Evolutionary conservation across 2,888 invertebrate species (phyloP).

Genomic region (Caenorhabditis uteleia): DNA sequence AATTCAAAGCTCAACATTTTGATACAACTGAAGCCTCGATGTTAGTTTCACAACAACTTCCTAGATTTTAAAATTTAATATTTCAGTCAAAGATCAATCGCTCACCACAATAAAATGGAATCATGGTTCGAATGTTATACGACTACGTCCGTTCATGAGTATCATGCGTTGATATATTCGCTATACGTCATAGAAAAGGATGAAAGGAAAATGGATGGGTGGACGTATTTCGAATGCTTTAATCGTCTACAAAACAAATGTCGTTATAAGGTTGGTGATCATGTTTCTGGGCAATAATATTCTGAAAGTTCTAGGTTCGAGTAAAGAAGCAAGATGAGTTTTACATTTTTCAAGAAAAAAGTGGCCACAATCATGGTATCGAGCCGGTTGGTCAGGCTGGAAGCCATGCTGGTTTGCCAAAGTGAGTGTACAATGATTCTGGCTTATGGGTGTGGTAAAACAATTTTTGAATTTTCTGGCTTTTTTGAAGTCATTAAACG

Average conservation of each 20-base stretch:
- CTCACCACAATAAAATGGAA: no score
- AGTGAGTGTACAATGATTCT: no score
- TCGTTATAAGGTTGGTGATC: conserved; percentile 30
- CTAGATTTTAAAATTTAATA: no score
- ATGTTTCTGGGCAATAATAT: background rate
- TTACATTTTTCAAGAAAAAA: conserved; percentile 47
- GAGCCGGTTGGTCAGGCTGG: conserved; percentile 49
- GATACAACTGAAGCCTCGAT: no score
- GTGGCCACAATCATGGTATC: conserved; percentile 50
- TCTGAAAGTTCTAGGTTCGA: conserved; percentile 9
- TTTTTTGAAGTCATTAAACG: background rate
- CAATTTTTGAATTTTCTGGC: background rate
- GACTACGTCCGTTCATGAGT: conserved; percentile 36
- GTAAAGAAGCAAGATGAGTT: conserved; percentile 43
- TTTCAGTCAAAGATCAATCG: no score
- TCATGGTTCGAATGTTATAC: conserved; percentile 53
- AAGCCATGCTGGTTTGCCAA: conserved; percentile 52
- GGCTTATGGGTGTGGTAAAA: background rate
- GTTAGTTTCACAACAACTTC: no score
- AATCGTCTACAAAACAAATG: conserved; percentile 54
- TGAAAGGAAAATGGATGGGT: conserved; percentile 43
- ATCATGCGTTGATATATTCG: conserved; percentile 52
- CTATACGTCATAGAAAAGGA: conserved; percentile 45
- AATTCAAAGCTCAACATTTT: no score
- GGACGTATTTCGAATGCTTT: conserved; percentile 50